These are phyloP conservation scores for Limanda limanda DNA, from an alignment of 2,113 vertebrate genomes.

Conservation along the genomic window DNA sequence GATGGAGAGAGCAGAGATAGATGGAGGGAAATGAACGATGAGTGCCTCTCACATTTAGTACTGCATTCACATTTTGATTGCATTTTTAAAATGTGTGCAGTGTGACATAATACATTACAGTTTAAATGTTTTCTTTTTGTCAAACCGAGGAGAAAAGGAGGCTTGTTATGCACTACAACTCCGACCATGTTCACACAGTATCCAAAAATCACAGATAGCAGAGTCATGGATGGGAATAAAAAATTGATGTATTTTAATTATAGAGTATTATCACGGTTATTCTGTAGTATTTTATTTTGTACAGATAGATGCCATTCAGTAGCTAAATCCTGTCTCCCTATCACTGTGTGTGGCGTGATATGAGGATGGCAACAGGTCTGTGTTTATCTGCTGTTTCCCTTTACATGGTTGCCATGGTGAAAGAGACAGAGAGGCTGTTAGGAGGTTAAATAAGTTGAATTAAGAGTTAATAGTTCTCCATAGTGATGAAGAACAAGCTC, in stretches of 20 bases:
- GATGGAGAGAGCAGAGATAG: constrained; percentile 21
- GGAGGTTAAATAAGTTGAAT: constrained; percentile 4
- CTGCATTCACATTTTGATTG: constrained; percentile 20
- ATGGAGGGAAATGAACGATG: constrained; percentile 35
- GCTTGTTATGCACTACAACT: background rate
- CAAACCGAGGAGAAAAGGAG: background rate
- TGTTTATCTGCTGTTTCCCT: constrained; percentile 40
- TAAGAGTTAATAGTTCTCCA: constrained; percentile 23
- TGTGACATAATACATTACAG: background rate
- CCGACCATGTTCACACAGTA: constrained; percentile 6
- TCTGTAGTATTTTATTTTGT: constrained; percentile 3
- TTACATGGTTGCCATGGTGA: constrained; percentile 66
- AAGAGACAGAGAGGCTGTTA: constrained; percentile 2
- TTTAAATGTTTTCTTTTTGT: constrained; percentile 3
- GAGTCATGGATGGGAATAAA: background rate
- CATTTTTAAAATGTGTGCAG: background rate
- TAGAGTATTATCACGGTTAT: background rate
- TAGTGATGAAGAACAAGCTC: constrained; percentile 2
- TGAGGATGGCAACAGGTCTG: constrained; percentile 58
- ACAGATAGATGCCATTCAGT: background rate
- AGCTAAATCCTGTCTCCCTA: background rate
- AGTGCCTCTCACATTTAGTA: constrained; percentile 21
- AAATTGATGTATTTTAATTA: background rate
- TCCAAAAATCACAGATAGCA: too few species aligned
- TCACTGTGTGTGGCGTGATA: constrained; percentile 1